Percentiles rank a stretch among this genome's conserved stretches.
These are phyloP conservation scores for Lycopodina hypogea DNA, from an alignment of 37 sponge, comb jelly and placozoan species.

Conservation along the genomic window DNA sequence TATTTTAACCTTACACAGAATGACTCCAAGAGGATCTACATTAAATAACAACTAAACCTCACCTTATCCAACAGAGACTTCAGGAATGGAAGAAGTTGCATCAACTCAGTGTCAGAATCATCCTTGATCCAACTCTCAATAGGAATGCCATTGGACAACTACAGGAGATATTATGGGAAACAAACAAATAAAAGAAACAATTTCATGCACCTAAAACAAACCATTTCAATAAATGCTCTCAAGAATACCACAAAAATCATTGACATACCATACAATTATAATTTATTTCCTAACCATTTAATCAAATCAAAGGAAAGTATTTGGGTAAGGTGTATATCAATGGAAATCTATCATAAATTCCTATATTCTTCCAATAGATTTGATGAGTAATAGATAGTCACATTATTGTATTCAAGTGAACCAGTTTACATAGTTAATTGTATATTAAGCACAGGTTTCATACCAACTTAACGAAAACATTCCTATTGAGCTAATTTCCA, in stretches of 20 bases:
- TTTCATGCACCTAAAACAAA: neutral
- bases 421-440: too few relatives aligned
- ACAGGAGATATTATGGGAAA: slow-evolving; percentile 6
- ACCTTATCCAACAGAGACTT: slow-evolving; percentile 71
- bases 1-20: too few relatives aligned
- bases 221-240: neutral
- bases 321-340: too few relatives aligned
- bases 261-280: neutral
- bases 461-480: too few relatives aligned
- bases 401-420: too few relatives aligned
- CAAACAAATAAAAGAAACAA: neutral
- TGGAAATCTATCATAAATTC: too few relatives aligned
- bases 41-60: slow-evolving; percentile 18
- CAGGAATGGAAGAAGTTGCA: slow-evolving; percentile 88
- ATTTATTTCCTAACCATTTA: neutral
- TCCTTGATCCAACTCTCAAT: slow-evolving; percentile 95
- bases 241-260: neutral
- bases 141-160: slow-evolving; percentile 95
- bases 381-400: too few relatives aligned
- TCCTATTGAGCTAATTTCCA: too few relatives aligned
- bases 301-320: neutral
- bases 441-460: too few relatives aligned
- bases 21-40: too few relatives aligned
- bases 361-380: too few relatives aligned
- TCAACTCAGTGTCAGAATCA: slow-evolving; percentile 72